Evolutionary conservation across 1,140 invertebrate species (phyloP), one percentile per base, ranked within the genome.

Genomic region (Hycleus phaleratus): DNA sequence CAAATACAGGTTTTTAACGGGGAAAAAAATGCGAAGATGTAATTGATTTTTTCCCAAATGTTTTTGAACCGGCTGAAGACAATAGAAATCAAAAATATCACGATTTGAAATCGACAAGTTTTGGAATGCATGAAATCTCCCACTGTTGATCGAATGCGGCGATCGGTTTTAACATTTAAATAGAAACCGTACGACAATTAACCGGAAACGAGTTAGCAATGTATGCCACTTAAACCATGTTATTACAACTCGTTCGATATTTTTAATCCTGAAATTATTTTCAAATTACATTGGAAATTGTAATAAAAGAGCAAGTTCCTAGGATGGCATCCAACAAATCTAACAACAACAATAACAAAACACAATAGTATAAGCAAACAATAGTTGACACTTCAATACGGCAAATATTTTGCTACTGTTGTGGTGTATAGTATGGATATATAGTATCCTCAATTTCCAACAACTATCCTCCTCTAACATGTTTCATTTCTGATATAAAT

Each of bases 381-480:
- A 70, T 70, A 68, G 63, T 70, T 70, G 68, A 70, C 68, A 70
- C 67, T 70, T 70, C 67, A 68, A 70, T 70, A 68, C 68, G 68
- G 68, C 68, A 70, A 70, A 70, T 70, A 70, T 70, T 70, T 67
- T 70, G 67, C 65, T 63, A 65, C 63, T 58, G 63, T 58, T 44
- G 42, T 18, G 18, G 18, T 18, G 18, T 18, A 18, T 18, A 18
- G 18, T 18, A 18, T 18, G 18, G 18, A 18, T 18, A 18, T 24
- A 8, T 51, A 39, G 3, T 56, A 45, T 65, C 56, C 54, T 64
- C 32, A 32, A 32, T 57, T 61, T 55, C 51, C 43, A 8, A 45
- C 46, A 43, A 38, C 38, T 42, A 46, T 26, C 8, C 48, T 24
- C 42, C 11, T 50, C 7, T 46, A 39, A n/a, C 48, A 44, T 60